Conservation (phyloP, 2,888 invertebrate genomes). For the Auanema freiburgensis region DNA sequence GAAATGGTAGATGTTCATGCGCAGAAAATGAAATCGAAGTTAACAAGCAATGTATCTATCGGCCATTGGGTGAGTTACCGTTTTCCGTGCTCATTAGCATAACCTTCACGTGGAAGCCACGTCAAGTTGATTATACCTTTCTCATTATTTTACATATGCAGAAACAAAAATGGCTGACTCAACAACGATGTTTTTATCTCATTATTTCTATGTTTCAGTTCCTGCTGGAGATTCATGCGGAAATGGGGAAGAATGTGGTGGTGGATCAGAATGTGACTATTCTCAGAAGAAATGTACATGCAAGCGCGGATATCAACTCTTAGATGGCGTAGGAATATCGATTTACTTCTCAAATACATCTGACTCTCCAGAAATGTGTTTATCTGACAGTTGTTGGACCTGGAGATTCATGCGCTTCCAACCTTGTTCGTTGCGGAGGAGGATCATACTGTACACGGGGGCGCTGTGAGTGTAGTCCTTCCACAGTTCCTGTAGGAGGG, state of each 20-base stretch:
- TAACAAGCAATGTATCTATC: slow-evolving; percentile 43
- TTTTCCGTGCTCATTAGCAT: too few species aligned
- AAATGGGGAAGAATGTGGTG: slow-evolving; percentile 51
- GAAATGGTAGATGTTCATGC: slow-evolving; percentile 47
- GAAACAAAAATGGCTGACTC: too few species aligned
- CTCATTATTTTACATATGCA: neutral
- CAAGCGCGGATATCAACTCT: slow-evolving; percentile 26
- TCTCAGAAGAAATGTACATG: slow-evolving; percentile 44
- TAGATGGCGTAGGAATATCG: neutral
- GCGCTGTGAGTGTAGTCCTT: slow-evolving; percentile 37
- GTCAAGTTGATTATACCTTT: slow-evolving; percentile 13
- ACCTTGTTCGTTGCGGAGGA: slow-evolving; percentile 34
- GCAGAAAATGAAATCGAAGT: slow-evolving; percentile 37
- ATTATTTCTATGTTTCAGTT: too few species aligned
- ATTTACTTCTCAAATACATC: neutral
- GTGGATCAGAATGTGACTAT: slow-evolving; percentile 49
- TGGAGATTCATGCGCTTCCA: slow-evolving; percentile 34
- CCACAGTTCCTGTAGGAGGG: slow-evolving; percentile 31
- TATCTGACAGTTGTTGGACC: slow-evolving; percentile 24
- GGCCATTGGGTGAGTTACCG: slow-evolving; percentile 29
- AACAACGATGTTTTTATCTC: too few species aligned
- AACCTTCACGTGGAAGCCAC: too few species aligned
- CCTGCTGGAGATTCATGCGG: slow-evolving; percentile 48
- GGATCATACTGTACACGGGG: slow-evolving; percentile 42
- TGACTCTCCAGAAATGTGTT: slow-evolving; percentile 25